Conservation (phyloP, 1,140 invertebrate genomes). For the Chelonus insularis region DNA sequence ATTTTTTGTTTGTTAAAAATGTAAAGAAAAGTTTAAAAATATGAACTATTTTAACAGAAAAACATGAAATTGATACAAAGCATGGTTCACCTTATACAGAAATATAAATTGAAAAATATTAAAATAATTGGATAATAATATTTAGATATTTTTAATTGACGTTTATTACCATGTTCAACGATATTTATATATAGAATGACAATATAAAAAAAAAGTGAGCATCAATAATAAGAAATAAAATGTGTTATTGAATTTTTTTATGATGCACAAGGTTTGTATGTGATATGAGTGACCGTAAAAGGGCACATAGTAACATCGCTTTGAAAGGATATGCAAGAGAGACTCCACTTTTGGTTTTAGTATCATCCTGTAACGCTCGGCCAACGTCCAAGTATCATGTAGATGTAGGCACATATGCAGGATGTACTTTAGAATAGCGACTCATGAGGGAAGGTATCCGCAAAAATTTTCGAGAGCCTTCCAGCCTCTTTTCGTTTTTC, state of each 20-base stretch:
- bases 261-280: not conserved
- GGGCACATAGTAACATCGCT: constrained; percentile 26
- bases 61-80: no score
- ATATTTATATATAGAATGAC: no score
- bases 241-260: not conserved
- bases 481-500: constrained; percentile 6
- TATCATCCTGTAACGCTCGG: constrained; percentile 21
- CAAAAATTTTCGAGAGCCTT: constrained; percentile 32
- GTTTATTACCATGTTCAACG: no score
- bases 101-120: no score
- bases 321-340: constrained; percentile 26
- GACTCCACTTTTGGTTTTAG: constrained; percentile 7
- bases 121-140: no score
- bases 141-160: no score
- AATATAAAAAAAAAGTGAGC: no score
- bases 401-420: constrained; percentile 23
- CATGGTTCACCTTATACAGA: no score
- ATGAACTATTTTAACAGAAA: no score
- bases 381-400: constrained; percentile 36
- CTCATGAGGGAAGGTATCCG: constrained; percentile 22
- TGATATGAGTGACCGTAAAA: not conserved
- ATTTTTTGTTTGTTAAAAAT: no score
- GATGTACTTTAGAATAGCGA: not conserved
- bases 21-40: no score
- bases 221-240: no score